Percentiles rank a stretch among this genome's conserved stretches.
Conservation (phyloP, 1,140 invertebrate genomes). For the Drosophila lacertosa region DNA sequence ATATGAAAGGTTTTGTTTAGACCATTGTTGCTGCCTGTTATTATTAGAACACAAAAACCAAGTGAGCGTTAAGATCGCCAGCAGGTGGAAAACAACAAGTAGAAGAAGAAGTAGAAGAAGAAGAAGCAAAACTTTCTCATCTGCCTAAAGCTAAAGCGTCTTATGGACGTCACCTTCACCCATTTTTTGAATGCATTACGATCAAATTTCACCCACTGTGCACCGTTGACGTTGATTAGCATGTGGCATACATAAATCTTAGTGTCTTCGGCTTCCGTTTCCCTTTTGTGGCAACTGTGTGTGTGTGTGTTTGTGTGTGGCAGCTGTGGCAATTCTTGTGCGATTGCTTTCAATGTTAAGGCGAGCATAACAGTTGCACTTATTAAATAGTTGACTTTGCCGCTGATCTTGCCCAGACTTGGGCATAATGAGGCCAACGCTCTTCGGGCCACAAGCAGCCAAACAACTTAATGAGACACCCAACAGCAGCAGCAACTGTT, state of each 20-base stretch:
- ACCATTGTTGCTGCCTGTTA: conserved; percentile 46
- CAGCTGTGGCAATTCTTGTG: conserved; percentile 20
- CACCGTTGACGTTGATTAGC: conserved; percentile 71
- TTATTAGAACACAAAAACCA: conserved; percentile 81
- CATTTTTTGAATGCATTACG: conserved; percentile 63
- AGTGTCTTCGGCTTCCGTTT: conserved; percentile 68
- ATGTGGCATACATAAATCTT: conserved; percentile 78
- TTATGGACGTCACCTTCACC: conserved; percentile 73
- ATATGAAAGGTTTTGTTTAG: conserved; percentile 40
- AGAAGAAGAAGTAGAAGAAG: conserved; percentile 24
- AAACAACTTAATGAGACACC: conserved; percentile 69
- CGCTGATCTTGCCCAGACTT: conserved; percentile 30
- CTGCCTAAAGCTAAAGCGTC: conserved; percentile 20
- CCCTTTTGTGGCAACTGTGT: conserved; percentile 61
- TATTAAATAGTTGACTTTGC: conserved; percentile 40
- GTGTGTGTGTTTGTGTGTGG: no score
- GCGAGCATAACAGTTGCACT: conserved; percentile 74
- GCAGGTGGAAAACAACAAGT: no score
- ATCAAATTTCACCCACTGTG: conserved; percentile 63
- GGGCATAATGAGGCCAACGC: conserved; percentile 69
- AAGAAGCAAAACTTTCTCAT: conserved; percentile 67
- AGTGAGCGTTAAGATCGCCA: conserved; percentile 78
- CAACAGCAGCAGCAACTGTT: not conserved
- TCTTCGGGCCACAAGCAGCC: conserved; percentile 65
- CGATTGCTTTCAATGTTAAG: conserved; percentile 42